Evolutionary conservation across 2,797 vertebrate species (phyloP).

Genomic region (Thaleichthys pacificus): DNA sequence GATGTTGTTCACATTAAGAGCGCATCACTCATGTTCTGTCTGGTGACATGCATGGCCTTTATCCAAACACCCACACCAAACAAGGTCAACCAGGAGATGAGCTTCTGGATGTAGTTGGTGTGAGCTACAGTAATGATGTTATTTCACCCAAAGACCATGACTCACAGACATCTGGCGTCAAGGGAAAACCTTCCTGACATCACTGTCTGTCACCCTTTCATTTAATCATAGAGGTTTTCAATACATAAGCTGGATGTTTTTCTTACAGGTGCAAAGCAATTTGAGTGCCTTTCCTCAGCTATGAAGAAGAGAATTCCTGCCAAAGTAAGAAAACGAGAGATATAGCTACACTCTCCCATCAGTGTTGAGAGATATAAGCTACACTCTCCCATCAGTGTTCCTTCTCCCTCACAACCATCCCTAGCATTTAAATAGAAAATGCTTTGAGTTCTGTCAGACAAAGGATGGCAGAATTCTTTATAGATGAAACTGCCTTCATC

Average conservation of each 20-base stretch:
- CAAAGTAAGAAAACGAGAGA: background rate
- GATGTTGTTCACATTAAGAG: background rate
- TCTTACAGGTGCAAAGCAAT: background rate
- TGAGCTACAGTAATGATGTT: too few relatives aligned
- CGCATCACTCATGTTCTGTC: too few relatives aligned
- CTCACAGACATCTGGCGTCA: background rate
- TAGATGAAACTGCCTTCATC: slow-evolving; percentile 37
- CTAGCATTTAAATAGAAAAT: background rate
- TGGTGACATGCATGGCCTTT: too few relatives aligned
- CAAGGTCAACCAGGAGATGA: too few relatives aligned
- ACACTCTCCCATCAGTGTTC: background rate
- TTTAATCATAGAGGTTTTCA: background rate
- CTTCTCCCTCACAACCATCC: background rate
- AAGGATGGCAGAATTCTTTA: slow-evolving; percentile 16
- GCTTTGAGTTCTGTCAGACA: slow-evolving; percentile 20
- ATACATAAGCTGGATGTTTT: background rate
- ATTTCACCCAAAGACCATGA: background rate
- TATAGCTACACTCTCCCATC: background rate
- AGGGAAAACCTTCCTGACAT: background rate
- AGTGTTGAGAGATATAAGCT: background rate
- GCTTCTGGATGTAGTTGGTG: too few relatives aligned
- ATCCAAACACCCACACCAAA: too few relatives aligned
- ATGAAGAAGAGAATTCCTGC: background rate
- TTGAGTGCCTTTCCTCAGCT: background rate
- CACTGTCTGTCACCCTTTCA: background rate